Base-by-base conservation (phyloP, 2,888 invertebrate genomes). In the Lithophane leautieri region DNA sequence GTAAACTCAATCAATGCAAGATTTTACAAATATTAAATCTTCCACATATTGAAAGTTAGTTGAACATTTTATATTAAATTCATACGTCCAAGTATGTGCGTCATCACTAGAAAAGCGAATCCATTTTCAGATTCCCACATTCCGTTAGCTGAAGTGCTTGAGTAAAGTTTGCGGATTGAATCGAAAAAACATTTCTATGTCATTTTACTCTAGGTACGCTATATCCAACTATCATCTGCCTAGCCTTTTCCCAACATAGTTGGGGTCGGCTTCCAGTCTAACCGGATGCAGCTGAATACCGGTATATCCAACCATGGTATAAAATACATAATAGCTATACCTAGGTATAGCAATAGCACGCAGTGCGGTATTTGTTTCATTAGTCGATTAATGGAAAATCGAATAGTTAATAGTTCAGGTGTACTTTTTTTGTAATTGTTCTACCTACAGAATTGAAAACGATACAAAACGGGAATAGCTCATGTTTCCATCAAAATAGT, bases 111-210 rank as follows among this genome's bases (percentile, higher is more conserved):
- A 70, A 74, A 85, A 74, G 25, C 47, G 47, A 82, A 77, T 77
- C 47, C 50, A 82, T 82, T 71, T 82, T 69, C 77, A 47, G 62
- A 72, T 71, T 65, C 58, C 70, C 63, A 74, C 72, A 81, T 78
- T 74, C 66, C 44, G 70, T 81, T 74, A 73, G 62, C 72, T 70
- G 72, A 73, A 78, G 72, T 68, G 69, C 50, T 63, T 58, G 65
- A 80, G 73, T 80, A 75, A 79, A 73, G 75, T 78, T 76, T 76
- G 69, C 47, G 77, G 50, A 79, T 73, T 71, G 63, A 54, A 84
- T 76, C 28, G 76, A 76, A 85, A 81, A 84, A 75, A 81, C 58
- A 65, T 65, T 60, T 67, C 44, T 63, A 63, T 34, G 52, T 69
- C 47, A 79, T 78, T 79, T 77, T 77, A 70, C 65, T 67, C 66